Evolutionary conservation across 37 sponge, comb jelly and placozoan species (phyloP), one percentile per base, ranked within the genome.

Genomic region (Cliona cf. orientalis): DNA sequence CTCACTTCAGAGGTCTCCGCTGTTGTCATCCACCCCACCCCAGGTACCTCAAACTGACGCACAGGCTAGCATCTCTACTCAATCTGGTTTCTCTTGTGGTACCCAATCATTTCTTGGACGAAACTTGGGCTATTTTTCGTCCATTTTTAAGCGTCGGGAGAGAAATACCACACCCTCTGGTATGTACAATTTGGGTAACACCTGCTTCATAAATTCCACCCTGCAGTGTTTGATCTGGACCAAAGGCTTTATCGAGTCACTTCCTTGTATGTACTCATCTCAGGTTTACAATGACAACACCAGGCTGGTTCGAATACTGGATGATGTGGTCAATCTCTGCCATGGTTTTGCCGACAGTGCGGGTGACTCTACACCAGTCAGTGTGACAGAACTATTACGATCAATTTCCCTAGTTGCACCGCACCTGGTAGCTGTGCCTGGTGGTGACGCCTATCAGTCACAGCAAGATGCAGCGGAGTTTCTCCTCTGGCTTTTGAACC

Each of bases 381-480:
- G 35, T 44, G 23, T 79, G 5, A 21, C 46, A 34, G 33, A 42
- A 5, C 70, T 87, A 3, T 61, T 87, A 43, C 5, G 1, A 9
- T 46, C 81, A 31, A 29, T 87, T 40, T 80, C 87, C 7, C 19
- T 5, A 0, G 1, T 80, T 5, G 81, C 75, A 22, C 81, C 80
- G 6, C 75, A 87, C 40, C 70, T 87, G 21, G 81, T 87, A 19
- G 44, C 69, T 12, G 2, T 45, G 19, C 46, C 32, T 37, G 57
- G 36, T 1, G 32, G 39, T 25, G 2, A 9, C 5, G 5, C 17
- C 26, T 5, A 34, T 33, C 91, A 90, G 61, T 58, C 76, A 1
- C 91, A 90, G 42, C 91, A 90, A 67, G 91, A 90, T 69, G 81
- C 82, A 0, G 85, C 81, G 0, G 91, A 90, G 58, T 90, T 84